phyloP scores from a whole-genome alignment of 2,113 vertebrate genomes.

The Peromyscus californicus region DNA sequence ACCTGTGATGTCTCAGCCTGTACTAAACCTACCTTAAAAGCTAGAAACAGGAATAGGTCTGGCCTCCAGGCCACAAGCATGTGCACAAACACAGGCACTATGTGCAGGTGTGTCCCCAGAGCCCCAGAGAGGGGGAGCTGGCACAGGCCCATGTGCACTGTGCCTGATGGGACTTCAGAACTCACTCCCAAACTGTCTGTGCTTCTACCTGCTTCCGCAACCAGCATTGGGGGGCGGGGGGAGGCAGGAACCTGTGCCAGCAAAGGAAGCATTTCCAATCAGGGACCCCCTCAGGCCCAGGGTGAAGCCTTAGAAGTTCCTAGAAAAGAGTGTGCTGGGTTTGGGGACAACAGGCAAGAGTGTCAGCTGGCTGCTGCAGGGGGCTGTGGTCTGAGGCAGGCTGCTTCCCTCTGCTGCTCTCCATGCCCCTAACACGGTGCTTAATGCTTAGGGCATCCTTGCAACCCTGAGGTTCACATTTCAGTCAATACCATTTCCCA shows the following conservation, averaged over 20 bases:
- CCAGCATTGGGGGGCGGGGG: not conserved
- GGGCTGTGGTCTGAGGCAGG: not conserved
- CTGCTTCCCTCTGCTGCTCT: not conserved
- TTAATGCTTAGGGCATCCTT: not conserved
- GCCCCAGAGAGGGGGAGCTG: not conserved
- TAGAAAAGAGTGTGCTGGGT: not conserved
- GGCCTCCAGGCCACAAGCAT: not conserved
- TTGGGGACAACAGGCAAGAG: accelerated
- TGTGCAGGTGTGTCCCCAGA: not conserved
- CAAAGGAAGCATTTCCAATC: not conserved
- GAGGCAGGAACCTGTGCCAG: not conserved
- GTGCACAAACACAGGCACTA: not conserved
- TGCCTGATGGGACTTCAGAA: not conserved
- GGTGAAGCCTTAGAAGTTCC: not conserved
- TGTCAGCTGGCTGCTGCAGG: too few species aligned
- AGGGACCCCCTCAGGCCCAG: not conserved
- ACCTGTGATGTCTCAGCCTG: not conserved
- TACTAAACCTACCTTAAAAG: constrained; percentile 31
- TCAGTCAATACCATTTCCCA: not conserved
- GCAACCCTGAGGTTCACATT: not conserved
- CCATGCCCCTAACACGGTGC: not conserved
- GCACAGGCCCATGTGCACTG: constrained; percentile 9
- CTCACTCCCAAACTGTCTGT: not conserved
- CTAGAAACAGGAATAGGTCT: not conserved
- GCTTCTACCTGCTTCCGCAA: constrained; percentile 23